phyloP scores from a whole-genome alignment of 2,797 vertebrate genomes.

The Zalophus californianus region DNA sequence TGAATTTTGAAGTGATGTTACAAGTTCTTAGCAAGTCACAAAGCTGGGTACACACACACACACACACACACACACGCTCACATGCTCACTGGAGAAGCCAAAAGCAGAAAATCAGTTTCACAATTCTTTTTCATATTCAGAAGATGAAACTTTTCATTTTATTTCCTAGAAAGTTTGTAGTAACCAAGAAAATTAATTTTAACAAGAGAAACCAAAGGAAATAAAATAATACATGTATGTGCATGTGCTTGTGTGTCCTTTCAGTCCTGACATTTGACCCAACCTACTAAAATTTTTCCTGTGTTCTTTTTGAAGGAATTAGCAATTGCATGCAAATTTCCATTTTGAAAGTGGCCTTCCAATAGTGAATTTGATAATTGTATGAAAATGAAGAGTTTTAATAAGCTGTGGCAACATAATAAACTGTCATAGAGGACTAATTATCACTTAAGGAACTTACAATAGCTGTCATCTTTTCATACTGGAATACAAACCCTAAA shows the following conservation, averaged over 20 bases:
- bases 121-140: background rate
- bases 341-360: slow-evolving; percentile 75
- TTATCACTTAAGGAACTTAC: slow-evolving; percentile 84
- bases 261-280: slow-evolving; percentile 25
- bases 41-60: background rate
- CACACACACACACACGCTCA: too few species aligned
- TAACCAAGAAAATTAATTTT: slow-evolving; percentile 1
- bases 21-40: background rate
- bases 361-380: slow-evolving; percentile 81
- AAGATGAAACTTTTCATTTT: background rate
- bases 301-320: slow-evolving; percentile 65
- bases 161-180: background rate
- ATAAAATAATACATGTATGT: background rate
- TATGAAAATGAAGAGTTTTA: slow-evolving; percentile 85
- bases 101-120: background rate
- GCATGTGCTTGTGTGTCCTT: background rate
- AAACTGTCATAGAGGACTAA: slow-evolving; percentile 86
- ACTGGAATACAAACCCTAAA: slow-evolving; percentile 80
- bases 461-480: slow-evolving; percentile 86
- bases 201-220: background rate
- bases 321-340: slow-evolving; percentile 72
- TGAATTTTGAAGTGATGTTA: background rate
- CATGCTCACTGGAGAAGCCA: background rate
- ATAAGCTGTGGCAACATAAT: slow-evolving; percentile 84
- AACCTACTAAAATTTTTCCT: background rate